A percentile compares a stretch with the other conserved stretches of the same genome.
Conservation (phyloP, 2,888 invertebrate species). For the Tenthredo livida region DNA sequence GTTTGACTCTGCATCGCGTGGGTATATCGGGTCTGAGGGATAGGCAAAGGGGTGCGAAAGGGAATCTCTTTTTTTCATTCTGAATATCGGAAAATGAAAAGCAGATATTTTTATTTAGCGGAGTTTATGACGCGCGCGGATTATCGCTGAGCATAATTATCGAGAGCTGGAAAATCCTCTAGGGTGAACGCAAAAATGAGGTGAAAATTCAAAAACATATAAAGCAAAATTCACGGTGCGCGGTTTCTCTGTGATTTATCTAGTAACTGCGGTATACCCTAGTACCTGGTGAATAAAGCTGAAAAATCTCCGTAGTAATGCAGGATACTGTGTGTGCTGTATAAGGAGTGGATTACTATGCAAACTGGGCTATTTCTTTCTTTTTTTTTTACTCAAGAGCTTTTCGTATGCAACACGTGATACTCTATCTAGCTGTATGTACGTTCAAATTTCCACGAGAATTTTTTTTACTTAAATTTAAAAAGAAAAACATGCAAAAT, state of each 20-base stretch:
- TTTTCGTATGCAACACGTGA: slow-evolving; percentile 34
- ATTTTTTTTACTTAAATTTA: neutral
- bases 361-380: slow-evolving; percentile 35
- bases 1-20: neutral
- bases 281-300: neutral
- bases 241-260: neutral
- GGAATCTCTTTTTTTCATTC: slow-evolving; percentile 26
- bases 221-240: neutral
- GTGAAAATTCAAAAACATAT: neutral
- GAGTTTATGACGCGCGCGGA: slow-evolving; percentile 36
- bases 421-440: neutral
- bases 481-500: neutral
- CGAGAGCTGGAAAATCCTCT: neutral
- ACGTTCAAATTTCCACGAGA: neutral
- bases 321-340: neutral
- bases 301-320: slow-evolving; percentile 28
- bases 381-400: neutral
- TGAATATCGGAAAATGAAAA: slow-evolving; percentile 24
- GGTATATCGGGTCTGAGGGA: neutral
- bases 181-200: neutral
- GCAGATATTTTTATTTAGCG: slow-evolving; percentile 34
- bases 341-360: slow-evolving; percentile 40
- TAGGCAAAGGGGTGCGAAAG: slow-evolving; percentile 4
- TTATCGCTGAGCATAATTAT: slow-evolving; percentile 22
- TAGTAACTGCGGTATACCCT: neutral